A percentile compares a stretch with the other conserved stretches of the same genome.
phyloP scores from a whole-genome alignment of 2,888 invertebrate genomes.

The Hirtodrosophila cameraria region DNA sequence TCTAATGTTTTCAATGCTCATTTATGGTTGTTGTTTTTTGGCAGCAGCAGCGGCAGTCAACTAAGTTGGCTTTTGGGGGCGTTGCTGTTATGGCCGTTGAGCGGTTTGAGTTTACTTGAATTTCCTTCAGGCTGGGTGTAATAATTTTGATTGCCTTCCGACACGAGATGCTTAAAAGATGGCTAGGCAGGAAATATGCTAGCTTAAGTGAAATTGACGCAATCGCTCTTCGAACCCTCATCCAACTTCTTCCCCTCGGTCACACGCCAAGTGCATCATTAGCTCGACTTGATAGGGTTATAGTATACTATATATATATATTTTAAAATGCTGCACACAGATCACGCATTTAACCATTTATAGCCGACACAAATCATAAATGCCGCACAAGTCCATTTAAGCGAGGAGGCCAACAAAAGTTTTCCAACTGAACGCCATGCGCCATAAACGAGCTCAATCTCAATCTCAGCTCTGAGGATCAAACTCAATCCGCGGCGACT shows the following conservation, averaged over 20 bases:
- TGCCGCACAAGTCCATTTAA: conserved; percentile 42
- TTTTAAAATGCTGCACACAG: conserved; percentile 35
- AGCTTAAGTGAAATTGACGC: conserved; percentile 59
- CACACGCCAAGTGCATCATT: conserved; percentile 3
- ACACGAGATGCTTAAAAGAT: conserved; percentile 69
- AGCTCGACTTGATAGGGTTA: conserved; percentile 29
- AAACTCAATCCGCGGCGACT: conserved; percentile 33
- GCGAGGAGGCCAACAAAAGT: conserved; percentile 31
- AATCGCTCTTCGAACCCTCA: background rate
- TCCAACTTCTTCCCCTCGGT: background rate
- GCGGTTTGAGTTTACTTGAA: background rate
- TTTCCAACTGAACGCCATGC: conserved; percentile 32
- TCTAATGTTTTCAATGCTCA: background rate
- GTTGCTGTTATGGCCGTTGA: conserved; percentile 34
- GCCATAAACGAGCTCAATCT: conserved; percentile 59
- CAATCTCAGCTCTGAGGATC: conserved; percentile 27
- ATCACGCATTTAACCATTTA: conserved; percentile 46
- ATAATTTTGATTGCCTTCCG: conserved; percentile 76
- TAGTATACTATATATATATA: conserved; percentile 17
- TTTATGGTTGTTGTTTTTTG: conserved; percentile 19
- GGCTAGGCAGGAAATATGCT: conserved; percentile 57
- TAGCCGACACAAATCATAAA: conserved; percentile 50
- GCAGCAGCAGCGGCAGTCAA: conserved; percentile 7
- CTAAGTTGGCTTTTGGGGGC: conserved; percentile 45
- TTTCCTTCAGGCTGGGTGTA: conserved; percentile 51